These are phyloP conservation scores for Ypsolopha sequella DNA, from an alignment of 2,888 invertebrate genomes.

Conservation along the genomic window DNA sequence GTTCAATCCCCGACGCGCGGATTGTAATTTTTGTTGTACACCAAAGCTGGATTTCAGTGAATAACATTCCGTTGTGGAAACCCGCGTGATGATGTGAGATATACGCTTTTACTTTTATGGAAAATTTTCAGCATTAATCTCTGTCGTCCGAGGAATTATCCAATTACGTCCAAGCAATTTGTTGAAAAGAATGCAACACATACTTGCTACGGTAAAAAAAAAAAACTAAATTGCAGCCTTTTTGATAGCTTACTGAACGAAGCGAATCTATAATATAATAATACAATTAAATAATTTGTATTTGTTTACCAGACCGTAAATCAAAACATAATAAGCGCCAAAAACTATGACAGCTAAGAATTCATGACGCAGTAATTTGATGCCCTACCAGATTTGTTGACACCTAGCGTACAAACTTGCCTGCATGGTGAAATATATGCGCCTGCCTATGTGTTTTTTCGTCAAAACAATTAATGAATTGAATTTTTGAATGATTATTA, in stretches of 20 bases:
- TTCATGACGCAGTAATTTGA: conserved; percentile 47
- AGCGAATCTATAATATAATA: too few species aligned
- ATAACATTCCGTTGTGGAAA: conserved; percentile 68
- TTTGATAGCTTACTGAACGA: too few species aligned
- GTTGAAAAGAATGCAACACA: too few species aligned
- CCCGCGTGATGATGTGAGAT: conserved; percentile 14
- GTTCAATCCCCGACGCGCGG: conserved; percentile 62
- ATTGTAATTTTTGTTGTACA: conserved; percentile 64
- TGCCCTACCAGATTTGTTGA: conserved; percentile 30
- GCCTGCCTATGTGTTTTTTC: too few species aligned
- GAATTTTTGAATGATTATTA: too few species aligned
- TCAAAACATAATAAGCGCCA: neutral
- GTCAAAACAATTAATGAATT: too few species aligned
- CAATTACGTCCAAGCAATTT: too few species aligned
- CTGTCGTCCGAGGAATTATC: neutral
- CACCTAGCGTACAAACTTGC: neutral
- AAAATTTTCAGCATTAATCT: conserved; percentile 2
- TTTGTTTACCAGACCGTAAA: neutral
- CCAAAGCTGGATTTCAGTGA: conserved; percentile 60
- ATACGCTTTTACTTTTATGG: conserved; percentile 4
- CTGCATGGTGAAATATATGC: too few species aligned
- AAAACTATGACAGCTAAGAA: conserved; percentile 49
- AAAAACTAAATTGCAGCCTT: too few species aligned
- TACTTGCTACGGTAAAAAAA: too few species aligned
- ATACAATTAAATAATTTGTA: neutral